Evolutionary conservation across 2,797 vertebrate genomes (phyloP).

Genomic region (Sebastes melanostomus): DNA sequence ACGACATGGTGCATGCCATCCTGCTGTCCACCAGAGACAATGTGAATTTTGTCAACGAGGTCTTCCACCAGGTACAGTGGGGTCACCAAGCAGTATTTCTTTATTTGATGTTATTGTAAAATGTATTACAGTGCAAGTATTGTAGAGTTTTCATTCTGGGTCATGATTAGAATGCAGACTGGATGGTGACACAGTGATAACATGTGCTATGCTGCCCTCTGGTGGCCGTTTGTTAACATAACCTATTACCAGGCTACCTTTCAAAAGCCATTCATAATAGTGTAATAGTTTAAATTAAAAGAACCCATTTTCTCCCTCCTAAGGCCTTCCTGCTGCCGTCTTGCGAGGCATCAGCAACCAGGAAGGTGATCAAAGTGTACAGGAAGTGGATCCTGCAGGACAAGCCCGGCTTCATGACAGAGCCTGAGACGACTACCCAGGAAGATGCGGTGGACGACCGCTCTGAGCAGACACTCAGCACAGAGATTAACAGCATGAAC

Average conservation of each 20-base stretch:
- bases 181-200: neutral
- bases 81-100: neutral
- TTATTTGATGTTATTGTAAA: neutral
- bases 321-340: slow-evolving; percentile 96
- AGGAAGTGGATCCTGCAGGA: slow-evolving; percentile 96
- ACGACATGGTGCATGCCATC: slow-evolving; percentile 95
- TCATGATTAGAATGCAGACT: neutral
- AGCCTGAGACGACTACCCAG: slow-evolving; percentile 85
- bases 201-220: slow-evolving; percentile 67
- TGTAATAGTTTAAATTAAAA: neutral
- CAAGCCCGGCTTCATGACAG: slow-evolving; percentile 93
- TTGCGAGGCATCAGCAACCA: slow-evolving; percentile 90
- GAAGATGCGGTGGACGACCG: slow-evolving; percentile 79
- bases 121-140: neutral
- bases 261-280: neutral
- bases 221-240: slow-evolving; percentile 41
- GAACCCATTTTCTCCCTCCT: neutral
- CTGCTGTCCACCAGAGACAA: slow-evolving; percentile 95
- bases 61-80: slow-evolving; percentile 92
- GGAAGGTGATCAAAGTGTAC: slow-evolving; percentile 97
- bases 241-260: neutral
- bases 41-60: slow-evolving; percentile 98
- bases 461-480: slow-evolving; percentile 66
- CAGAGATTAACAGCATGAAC: slow-evolving; percentile 57
- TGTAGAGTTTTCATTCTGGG: neutral